Evolutionary conservation across 2,888 invertebrate genomes (phyloP).

Genomic region (Nycteola revayana): DNA sequence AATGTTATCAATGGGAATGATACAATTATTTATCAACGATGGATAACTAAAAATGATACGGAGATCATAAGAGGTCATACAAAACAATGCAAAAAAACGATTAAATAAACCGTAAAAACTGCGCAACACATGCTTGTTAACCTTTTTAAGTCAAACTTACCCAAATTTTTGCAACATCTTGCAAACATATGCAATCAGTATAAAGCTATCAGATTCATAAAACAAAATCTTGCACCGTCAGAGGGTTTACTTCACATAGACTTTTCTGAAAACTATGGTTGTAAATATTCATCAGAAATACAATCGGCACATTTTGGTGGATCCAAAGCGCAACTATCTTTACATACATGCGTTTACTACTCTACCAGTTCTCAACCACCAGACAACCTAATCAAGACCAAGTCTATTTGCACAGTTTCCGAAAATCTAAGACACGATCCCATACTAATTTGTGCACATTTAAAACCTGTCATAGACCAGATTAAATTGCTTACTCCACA

Average conservation of each 20-base stretch:
- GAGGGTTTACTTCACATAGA: conserved; percentile 17
- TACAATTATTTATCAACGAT: conserved; percentile 12
- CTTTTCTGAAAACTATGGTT: conserved; percentile 26
- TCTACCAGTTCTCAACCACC: conserved; percentile 5
- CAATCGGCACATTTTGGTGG: conserved; percentile 25
- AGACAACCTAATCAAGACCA: conserved; percentile 5
- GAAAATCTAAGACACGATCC: conserved; percentile 25
- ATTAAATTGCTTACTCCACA: conserved; percentile 4
- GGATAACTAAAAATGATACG: conserved; percentile 13
- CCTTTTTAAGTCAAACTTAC: conserved; percentile 11
- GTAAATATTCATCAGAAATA: conserved; percentile 20
- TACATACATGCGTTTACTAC: conserved; percentile 26
- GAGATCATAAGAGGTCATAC: conserved; percentile 8
- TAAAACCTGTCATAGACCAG: conserved; percentile 13
- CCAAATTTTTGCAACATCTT: conserved; percentile 16
- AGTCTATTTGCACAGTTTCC: conserved; percentile 16
- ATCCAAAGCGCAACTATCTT: conserved; percentile 16
- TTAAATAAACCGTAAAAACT: conserved; percentile 20
- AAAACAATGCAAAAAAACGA: conserved; percentile 18
- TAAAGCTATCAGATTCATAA: conserved; percentile 12
- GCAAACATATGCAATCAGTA: conserved; percentile 16
- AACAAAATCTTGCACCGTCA: conserved; percentile 10
- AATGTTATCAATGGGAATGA: conserved; percentile 3
- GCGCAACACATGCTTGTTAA: conserved; percentile 8
- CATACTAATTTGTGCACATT: conserved; percentile 22